phyloP scores from a whole-genome alignment of 2,113 vertebrate species.

The Hucho hucho region DNA sequence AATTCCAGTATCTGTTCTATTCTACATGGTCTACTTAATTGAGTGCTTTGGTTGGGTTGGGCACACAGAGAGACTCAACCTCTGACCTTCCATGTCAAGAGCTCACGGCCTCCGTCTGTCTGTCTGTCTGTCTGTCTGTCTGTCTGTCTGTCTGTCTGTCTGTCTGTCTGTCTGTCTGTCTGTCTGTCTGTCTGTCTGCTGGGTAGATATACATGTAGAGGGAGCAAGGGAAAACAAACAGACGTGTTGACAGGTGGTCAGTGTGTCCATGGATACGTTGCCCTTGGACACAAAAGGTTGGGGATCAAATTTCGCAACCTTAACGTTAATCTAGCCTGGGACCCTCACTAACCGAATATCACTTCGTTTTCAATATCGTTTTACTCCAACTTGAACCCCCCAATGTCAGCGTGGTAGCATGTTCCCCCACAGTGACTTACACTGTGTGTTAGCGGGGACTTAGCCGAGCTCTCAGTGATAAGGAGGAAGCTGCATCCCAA shows the following conservation, averaged over 20 bases:
- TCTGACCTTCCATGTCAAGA: conserved; percentile 34
- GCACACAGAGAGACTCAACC: conserved; percentile 32
- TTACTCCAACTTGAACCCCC: conserved; percentile 27
- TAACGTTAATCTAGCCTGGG: conserved; percentile 3
- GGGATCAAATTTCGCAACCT: conserved; percentile 53
- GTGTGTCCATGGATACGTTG: conserved; percentile 60
- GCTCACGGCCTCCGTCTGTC: conserved; percentile 23
- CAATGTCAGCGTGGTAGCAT: conserved; percentile 33
- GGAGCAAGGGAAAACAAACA: conserved; percentile 66
- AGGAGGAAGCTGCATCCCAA: conserved; percentile 7
- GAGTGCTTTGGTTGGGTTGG: conserved; percentile 36
- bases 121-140: not conserved
- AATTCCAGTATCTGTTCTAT: conserved; percentile 41
- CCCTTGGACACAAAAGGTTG: conserved; percentile 30
- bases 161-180: not conserved
- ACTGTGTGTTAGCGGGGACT: conserved; percentile 28
- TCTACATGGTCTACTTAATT: conserved; percentile 48
- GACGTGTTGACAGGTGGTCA: conserved; percentile 65
- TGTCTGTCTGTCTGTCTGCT: not conserved
- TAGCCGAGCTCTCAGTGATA: conserved; percentile 39
- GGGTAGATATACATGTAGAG: conserved; percentile 41
- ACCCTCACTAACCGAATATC: too few species aligned
- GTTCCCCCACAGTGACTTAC: conserved; percentile 16
- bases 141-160: not conserved
- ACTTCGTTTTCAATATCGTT: too few species aligned